Evolutionary conservation across 2,888 invertebrate genomes (phyloP).

Genomic region (Dascillus cervinus): DNA sequence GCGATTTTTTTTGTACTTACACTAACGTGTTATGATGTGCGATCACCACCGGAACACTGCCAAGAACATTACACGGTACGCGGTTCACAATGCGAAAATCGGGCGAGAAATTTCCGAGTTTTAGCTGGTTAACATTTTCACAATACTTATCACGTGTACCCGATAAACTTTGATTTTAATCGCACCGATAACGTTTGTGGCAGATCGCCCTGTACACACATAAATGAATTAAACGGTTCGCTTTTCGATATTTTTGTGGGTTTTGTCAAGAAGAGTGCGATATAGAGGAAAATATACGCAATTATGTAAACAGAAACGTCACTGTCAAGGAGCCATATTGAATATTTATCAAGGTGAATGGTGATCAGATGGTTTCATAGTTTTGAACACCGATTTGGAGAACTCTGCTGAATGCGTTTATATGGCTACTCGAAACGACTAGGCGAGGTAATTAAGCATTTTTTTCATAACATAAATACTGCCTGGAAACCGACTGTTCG

Average conservation of each 20-base stretch:
- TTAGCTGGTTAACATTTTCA: constrained; percentile 26
- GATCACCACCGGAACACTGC: constrained; percentile 34
- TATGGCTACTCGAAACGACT: no score
- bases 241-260: no score
- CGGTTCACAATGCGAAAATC: constrained; percentile 16
- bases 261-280: constrained; percentile 7
- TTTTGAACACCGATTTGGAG: no score
- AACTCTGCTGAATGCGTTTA: no score
- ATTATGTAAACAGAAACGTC: constrained; percentile 43
- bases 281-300: constrained; percentile 29
- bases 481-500: no score
- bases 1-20: constrained; percentile 29
- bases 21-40: constrained; percentile 36
- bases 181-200: constrained; percentile 16
- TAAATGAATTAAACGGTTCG: no score
- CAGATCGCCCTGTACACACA: constrained; percentile 7
- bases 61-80: constrained; percentile 21
- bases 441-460: no score
- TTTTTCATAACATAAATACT: no score
- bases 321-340: constrained; percentile 39
- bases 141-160: constrained; percentile 25
- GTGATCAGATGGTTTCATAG: no score
- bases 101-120: constrained; percentile 20
- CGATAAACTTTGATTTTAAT: constrained; percentile 20
- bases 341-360: constrained; percentile 27